Conservation (phyloP, 1,140 invertebrate species). For the Drosophila gunungcola region DNA sequence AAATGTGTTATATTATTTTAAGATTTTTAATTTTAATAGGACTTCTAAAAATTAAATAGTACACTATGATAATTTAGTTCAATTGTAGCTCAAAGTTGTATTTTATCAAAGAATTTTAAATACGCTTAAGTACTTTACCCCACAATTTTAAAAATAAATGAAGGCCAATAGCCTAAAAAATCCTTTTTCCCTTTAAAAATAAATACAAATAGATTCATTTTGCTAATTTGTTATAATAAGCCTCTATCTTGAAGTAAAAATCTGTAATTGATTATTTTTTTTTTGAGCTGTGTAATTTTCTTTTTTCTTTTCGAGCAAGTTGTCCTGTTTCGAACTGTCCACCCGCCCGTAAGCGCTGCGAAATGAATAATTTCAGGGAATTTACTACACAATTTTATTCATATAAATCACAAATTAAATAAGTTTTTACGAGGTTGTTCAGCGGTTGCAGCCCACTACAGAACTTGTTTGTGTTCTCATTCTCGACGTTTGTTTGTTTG, state of each 20-base stretch:
- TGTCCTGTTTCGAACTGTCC: constrained; percentile 43
- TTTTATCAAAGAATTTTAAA: too few species aligned
- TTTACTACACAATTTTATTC: constrained; percentile 83
- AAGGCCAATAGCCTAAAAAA: too few species aligned
- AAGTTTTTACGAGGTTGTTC: constrained; percentile 83
- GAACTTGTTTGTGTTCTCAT: constrained; percentile 76
- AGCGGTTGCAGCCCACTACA: constrained; percentile 74
- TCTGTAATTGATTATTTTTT: constrained; percentile 12
- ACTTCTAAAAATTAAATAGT: too few species aligned
- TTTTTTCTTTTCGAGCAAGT: constrained; percentile 4
- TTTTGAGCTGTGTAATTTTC: background rate
- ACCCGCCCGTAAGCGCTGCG: constrained; percentile 45
- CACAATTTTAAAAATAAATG: too few species aligned
- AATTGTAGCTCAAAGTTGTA: too few species aligned
- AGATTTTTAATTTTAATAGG: too few species aligned
- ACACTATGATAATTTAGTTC: too few species aligned
- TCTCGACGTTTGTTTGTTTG: constrained; percentile 31
- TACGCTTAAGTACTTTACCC: too few species aligned
- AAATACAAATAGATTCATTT: too few species aligned
- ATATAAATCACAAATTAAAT: constrained; percentile 84
- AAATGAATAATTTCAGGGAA: constrained; percentile 81
- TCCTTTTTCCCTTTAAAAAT: too few species aligned
- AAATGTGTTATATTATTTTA: too few species aligned
- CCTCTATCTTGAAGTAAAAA: background rate
- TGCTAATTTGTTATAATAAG: too few species aligned